Evolutionary conservation across 2,888 invertebrate genomes (phyloP).

Genomic region (Meteorus cinctellus): DNA sequence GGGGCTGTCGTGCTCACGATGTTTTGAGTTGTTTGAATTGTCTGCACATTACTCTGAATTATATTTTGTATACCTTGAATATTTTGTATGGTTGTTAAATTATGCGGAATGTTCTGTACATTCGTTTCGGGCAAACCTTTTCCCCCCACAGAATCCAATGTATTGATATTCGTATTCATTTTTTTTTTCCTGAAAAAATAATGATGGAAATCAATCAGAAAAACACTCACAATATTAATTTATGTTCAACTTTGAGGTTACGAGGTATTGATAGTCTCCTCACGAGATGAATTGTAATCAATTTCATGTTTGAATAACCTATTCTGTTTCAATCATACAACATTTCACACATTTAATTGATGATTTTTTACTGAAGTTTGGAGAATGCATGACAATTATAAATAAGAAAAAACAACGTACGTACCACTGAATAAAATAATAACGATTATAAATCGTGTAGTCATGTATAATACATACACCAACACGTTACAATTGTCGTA

Average conservation of each 20-base stretch:
- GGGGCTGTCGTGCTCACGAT: conserved; percentile 64
- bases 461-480: conserved; percentile 23
- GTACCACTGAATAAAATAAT: conserved; percentile 2
- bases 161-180: conserved; percentile 61
- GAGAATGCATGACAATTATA: not conserved
- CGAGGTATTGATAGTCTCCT: not conserved
- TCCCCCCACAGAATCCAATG: conserved; percentile 62
- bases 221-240: not conserved
- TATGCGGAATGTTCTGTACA: conserved; percentile 64
- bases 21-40: conserved; percentile 64
- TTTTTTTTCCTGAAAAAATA: not conserved
- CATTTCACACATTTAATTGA: conserved; percentile 25
- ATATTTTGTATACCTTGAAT: conserved; percentile 63
- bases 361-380: conserved; percentile 5
- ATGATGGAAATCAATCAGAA: not conserved
- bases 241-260: not conserved
- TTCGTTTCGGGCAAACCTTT: conserved; percentile 64
- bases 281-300: not conserved
- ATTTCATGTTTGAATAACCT: not conserved
- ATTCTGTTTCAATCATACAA: not conserved
- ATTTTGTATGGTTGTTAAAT: conserved; percentile 66
- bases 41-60: conserved; percentile 65
- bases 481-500: not conserved
- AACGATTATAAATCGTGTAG: not conserved
- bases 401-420: not conserved